Percentiles rank a stretch among this genome's conserved stretches.
phyloP scores from a whole-genome alignment of 2,888 invertebrate species.

The Volucella inanis region DNA sequence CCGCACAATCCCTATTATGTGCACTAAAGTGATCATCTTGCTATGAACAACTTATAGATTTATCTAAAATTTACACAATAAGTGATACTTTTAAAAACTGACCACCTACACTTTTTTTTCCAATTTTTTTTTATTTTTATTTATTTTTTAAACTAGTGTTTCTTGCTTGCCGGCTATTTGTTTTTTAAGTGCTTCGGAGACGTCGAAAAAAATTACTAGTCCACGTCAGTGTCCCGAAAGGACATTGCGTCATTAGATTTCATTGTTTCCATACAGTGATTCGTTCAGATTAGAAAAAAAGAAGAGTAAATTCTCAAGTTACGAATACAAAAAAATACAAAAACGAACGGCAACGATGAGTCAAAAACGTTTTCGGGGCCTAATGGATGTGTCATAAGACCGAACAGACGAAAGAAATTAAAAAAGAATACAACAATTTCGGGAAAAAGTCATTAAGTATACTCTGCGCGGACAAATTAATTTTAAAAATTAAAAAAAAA shows the following conservation, averaged over 20 bases:
- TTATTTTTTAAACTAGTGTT: slow-evolving; percentile 4
- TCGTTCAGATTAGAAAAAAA: background rate
- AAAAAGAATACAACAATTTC: slow-evolving; percentile 38
- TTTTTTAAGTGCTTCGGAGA: slow-evolving; percentile 3
- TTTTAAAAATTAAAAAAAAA: slow-evolving; percentile 22
- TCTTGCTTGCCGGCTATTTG: slow-evolving; percentile 24
- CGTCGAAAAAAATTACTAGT: slow-evolving; percentile 8
- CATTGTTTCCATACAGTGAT: slow-evolving; percentile 28
- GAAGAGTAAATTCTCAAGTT: slow-evolving; percentile 2
- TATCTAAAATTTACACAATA: background rate
- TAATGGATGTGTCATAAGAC: slow-evolving; percentile 68
- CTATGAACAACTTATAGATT: background rate
- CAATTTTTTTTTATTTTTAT: too few species aligned
- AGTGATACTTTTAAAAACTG: background rate
- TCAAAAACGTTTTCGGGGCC: too few species aligned
- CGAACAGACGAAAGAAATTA: slow-evolving; percentile 50
- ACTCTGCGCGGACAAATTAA: slow-evolving; percentile 61
- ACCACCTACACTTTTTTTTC: background rate
- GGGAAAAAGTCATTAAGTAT: slow-evolving; percentile 63
- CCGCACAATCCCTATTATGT: slow-evolving; percentile 30
- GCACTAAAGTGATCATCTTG: slow-evolving; percentile 34
- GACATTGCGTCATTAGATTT: slow-evolving; percentile 25
- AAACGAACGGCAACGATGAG: slow-evolving; percentile 59
- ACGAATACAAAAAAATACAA: slow-evolving; percentile 30
- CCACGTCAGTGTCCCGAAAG: slow-evolving; percentile 30